Evolutionary conservation across 1,140 invertebrate species (phyloP).

Genomic region (Andricus grossulariae): DNA sequence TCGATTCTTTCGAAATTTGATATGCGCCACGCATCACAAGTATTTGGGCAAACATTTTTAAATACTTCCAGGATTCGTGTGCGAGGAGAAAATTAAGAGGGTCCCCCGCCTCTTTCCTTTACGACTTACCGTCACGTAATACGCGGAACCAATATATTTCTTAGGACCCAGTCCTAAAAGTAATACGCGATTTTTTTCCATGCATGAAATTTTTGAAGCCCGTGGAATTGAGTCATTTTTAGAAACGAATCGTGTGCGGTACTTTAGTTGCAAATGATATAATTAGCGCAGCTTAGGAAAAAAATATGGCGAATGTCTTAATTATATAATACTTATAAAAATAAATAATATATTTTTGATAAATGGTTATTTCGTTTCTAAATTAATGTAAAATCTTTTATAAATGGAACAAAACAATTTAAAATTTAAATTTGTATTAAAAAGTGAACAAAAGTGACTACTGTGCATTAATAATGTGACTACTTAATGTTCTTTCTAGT

Average conservation of each 20-base stretch:
- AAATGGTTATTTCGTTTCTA: too few species aligned
- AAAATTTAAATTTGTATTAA: too few species aligned
- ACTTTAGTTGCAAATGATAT: background rate
- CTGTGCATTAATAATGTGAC: too few species aligned
- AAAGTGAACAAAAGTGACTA: too few species aligned
- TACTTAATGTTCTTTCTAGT: too few species aligned
- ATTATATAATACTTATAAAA: too few species aligned
- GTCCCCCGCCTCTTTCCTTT: background rate
- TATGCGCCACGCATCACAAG: background rate
- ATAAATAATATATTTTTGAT: too few species aligned
- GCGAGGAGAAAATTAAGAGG: conserved; percentile 23
- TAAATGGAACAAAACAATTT: too few species aligned
- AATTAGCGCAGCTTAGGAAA: too few species aligned
- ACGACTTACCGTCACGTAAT: conserved; percentile 18
- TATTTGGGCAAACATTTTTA: background rate
- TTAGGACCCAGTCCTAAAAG: background rate
- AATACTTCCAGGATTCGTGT: conserved; percentile 7
- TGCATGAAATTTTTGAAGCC: conserved; percentile 24
- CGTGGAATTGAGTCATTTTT: conserved; percentile 28
- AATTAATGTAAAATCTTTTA: too few species aligned
- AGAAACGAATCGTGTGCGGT: background rate
- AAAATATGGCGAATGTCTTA: too few species aligned
- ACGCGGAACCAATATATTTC: conserved; percentile 30
- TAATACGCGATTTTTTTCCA: conserved; percentile 13
- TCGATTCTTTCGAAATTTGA: background rate